Conservation (phyloP, 2,797 vertebrate species). For the Emydoidea blandingii region DNA sequence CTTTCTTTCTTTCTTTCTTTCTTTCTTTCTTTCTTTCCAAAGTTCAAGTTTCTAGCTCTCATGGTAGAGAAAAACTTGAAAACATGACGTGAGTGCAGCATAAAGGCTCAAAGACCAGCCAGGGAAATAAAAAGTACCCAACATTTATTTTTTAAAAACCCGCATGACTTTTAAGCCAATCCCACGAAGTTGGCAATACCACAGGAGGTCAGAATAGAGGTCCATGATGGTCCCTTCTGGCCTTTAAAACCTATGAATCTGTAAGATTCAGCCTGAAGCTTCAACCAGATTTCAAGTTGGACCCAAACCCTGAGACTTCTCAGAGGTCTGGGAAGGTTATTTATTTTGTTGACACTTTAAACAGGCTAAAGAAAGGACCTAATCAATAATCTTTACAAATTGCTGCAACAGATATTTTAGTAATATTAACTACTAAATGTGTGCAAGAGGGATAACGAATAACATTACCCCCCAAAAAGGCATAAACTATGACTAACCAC, state of each 20-base stretch:
- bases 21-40: neutral
- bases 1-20: neutral
- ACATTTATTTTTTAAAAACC: neutral
- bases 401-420: neutral
- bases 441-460: neutral
- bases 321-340: neutral
- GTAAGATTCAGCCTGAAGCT: neutral
- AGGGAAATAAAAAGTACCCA: neutral
- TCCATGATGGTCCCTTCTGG: fast-evolving
- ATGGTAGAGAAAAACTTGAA: neutral
- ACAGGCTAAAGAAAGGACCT: neutral
- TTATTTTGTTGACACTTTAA: neutral
- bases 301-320: fast-evolving
- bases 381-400: neutral
- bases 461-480: neutral
- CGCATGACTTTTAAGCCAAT: neutral
- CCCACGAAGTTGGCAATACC: neutral
- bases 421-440: neutral
- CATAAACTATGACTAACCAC: neutral
- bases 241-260: neutral
- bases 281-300: neutral
- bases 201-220: neutral
- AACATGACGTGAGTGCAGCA: neutral
- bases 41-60: neutral
- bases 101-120: neutral